Conservation (phyloP, 2,113 vertebrate species). For the Scomber colias region DNA sequence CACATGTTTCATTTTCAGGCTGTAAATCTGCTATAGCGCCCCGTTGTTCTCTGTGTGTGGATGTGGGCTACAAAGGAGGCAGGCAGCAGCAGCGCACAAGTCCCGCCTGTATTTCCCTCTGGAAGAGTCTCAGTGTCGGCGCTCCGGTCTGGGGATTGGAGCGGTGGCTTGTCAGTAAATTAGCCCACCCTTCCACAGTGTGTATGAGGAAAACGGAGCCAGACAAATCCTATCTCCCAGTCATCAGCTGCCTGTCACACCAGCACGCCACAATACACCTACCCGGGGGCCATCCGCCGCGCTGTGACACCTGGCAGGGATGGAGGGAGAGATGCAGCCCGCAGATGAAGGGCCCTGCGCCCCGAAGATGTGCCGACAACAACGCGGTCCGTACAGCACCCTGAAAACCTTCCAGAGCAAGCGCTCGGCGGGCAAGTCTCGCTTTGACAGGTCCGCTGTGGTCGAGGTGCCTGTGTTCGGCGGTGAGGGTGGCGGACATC, state of each 20-base stretch:
- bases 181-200: conserved; percentile 76
- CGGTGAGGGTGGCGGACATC: conserved; percentile 79
- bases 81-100: conserved; percentile 58
- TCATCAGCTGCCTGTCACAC: conserved; percentile 72
- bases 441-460: conserved; percentile 92
- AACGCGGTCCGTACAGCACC: conserved; percentile 90
- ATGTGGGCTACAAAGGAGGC: conserved; percentile 65
- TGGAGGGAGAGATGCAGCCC: conserved; percentile 91
- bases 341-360: conserved; percentile 92
- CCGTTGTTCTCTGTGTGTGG: conserved; percentile 54
- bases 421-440: conserved; percentile 86
- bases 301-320: conserved; percentile 73
- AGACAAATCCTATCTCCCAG: conserved; percentile 73
- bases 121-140: conserved; percentile 70
- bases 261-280: conserved; percentile 63
- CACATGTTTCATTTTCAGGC: conserved; percentile 15
- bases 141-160: conserved; percentile 90
- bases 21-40: conserved; percentile 43
- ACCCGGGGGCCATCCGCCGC: conserved; percentile 58
- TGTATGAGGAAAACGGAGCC: conserved; percentile 73
- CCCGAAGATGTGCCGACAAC: conserved; percentile 91
- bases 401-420: conserved; percentile 92
- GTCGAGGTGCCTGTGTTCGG: conserved; percentile 89
- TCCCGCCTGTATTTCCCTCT: conserved; percentile 77
- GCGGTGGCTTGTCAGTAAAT: conserved; percentile 90